phyloP scores from a whole-genome alignment of 1,140 invertebrate species.

The Plectus sambesii region DNA sequence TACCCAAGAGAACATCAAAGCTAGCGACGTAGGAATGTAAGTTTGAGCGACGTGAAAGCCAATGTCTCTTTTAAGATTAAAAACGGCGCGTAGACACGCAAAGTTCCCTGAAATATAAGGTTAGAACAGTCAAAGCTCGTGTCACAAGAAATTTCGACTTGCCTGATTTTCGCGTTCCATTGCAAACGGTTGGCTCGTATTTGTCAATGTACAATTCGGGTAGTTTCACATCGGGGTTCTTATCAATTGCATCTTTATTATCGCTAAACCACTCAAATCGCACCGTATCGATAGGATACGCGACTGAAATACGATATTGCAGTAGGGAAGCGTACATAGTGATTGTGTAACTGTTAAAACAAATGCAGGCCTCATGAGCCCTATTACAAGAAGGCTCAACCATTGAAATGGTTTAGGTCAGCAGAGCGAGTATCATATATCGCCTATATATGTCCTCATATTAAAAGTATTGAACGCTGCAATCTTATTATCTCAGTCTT shows the following conservation, averaged over 20 bases:
- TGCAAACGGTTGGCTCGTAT: slow-evolving; percentile 38
- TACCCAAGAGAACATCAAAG: slow-evolving; percentile 75
- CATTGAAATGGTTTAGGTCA: no score
- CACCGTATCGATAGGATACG: slow-evolving; percentile 42
- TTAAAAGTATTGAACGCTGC: no score
- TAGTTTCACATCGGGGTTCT: slow-evolving; percentile 44
- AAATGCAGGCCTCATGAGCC: no score
- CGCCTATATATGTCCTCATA: no score
- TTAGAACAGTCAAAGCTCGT: no score
- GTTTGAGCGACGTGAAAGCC: slow-evolving; percentile 76
- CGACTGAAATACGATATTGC: slow-evolving; percentile 40
- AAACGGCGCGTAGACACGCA: slow-evolving; percentile 58
- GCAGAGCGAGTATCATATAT: no score
- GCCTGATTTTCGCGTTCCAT: slow-evolving; percentile 36
- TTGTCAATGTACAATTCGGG: slow-evolving; percentile 42
- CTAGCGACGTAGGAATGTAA: slow-evolving; percentile 69
- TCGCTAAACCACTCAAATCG: slow-evolving; percentile 44
- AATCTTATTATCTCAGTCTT: no score
- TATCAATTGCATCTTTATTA: slow-evolving; percentile 41
- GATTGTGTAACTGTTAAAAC: no score
- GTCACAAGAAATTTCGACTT: no score
- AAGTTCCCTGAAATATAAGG: slow-evolving; percentile 55
- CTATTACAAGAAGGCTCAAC: no score
- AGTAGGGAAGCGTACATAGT: no score
- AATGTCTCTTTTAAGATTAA: slow-evolving; percentile 72